Conservation (phyloP, 1,140 invertebrate species). For the Scaptomyza hsui region DNA sequence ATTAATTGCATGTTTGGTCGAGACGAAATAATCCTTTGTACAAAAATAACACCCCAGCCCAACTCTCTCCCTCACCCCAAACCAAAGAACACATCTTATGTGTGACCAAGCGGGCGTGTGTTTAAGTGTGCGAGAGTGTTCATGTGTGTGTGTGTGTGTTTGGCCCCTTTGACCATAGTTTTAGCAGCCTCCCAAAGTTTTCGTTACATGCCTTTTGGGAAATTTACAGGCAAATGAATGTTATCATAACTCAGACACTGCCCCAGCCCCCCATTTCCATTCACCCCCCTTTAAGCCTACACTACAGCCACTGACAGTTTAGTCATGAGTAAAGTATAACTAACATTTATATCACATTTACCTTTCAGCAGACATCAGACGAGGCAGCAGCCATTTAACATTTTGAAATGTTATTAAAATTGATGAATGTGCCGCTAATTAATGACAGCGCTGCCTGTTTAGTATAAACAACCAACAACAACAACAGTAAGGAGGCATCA, state of each 20-base stretch:
- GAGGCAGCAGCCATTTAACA: conserved; percentile 26
- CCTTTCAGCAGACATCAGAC: conserved; percentile 16
- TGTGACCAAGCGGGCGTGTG: conserved; percentile 44
- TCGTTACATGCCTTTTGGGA: conserved; percentile 75
- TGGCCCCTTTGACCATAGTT: conserved; percentile 69
- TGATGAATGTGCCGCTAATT: conserved; percentile 83
- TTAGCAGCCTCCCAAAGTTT: conserved; percentile 61
- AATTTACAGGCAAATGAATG: conserved; percentile 81
- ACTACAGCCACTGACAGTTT: conserved; percentile 13
- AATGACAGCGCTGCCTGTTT: conserved; percentile 43
- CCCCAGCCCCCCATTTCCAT: not conserved
- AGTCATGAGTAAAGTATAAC: conserved; percentile 55
- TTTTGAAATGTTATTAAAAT: conserved; percentile 82
- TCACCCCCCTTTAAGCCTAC: conserved; percentile 11
- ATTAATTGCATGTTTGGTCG: conserved; percentile 84
- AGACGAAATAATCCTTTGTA: conserved; percentile 84
- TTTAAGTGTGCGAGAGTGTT: conserved; percentile 2
- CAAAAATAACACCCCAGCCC: conserved; percentile 68
- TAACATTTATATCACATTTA: conserved; percentile 9
- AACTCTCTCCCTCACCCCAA: conserved; percentile 3
- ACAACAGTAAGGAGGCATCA: conserved; percentile 10
- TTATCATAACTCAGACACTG: conserved; percentile 68
- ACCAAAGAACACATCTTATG: conserved; percentile 47
- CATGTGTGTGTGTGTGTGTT: conserved; percentile 17
- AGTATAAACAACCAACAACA: conserved; percentile 14